Base-by-base conservation (phyloP, 2,888 invertebrate genomes). In the Patella depressa region DNA sequence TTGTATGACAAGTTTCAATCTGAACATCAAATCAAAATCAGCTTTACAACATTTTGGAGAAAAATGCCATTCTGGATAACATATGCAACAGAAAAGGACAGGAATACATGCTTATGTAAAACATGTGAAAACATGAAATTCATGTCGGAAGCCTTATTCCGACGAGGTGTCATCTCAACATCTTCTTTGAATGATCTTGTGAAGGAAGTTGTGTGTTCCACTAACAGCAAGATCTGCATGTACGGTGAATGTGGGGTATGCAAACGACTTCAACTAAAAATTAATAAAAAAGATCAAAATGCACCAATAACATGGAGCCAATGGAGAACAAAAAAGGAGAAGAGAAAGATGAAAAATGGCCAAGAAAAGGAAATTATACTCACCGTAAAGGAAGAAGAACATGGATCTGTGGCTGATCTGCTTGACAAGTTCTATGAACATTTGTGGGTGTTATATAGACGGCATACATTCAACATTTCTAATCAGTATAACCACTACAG, bases 21-120 rank as follows among this genome's bases (percentile, higher is more conserved):
- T 29, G 80, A 78, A 34, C 54, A 53, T 53, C 55, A 73, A 17
- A 12, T 12, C 24, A 71, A 17, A n/a, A 54, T 80, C 17, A 78
- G 78, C 53, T 80, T 73, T 54, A 73, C 77, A 45, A 70, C 75
- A 53, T 82, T 82, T 73, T 80, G 80, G 45, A 72, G 76, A 19
- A 71, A 77, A 7, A 75, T 69, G 29, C 82, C 81, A 7, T 80
- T 82, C 55, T 81, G 80, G 78, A 78, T 80, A 3, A 55, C 29
- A 71, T 59, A 11, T 69, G 74, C 79, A 14, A 74, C 75, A 70
- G 74, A 77, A 14, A 72, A 59, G 14, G 81, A 82, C 34, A 73
- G 77, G 34, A 59, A 82, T 15, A 82, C 81, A 34, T 80, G 82
- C 57, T 74, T 80, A 11, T 82, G 81, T 59, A 82, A 80, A 75